Conservation (phyloP, 2,113 vertebrate species). For the Dissostichus mawsoni region DNA sequence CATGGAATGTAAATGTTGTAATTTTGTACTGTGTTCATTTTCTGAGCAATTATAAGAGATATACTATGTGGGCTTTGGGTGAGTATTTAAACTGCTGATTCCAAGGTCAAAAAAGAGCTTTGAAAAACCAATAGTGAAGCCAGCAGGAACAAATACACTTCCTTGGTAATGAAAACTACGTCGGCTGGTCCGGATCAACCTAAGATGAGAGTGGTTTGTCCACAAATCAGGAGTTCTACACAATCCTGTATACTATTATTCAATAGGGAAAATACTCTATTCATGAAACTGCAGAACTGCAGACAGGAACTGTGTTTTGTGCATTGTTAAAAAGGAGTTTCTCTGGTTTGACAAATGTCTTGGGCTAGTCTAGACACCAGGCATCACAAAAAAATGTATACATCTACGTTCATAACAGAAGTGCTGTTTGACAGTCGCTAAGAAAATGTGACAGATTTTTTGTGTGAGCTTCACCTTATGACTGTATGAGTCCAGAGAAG, state of each 20-base stretch:
- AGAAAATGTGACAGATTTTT: constrained; percentile 20
- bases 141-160: background rate
- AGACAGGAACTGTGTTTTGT: background rate
- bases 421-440: constrained; percentile 49
- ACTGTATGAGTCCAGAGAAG: constrained; percentile 7
- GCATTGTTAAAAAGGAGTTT: background rate
- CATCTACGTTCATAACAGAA: background rate
- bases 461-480: background rate
- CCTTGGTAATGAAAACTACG: background rate
- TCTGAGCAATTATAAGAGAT: background rate
- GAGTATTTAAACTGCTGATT: background rate
- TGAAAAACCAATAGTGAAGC: background rate
- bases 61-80: no score
- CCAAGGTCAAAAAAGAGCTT: constrained; percentile 1
- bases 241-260: background rate
- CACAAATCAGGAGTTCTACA: background rate
- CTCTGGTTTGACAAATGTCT: background rate
- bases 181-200: no score
- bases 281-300: background rate
- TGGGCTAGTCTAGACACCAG: background rate
- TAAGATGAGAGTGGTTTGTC: background rate
- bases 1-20: background rate
- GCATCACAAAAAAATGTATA: constrained; percentile 9
- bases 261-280: background rate
- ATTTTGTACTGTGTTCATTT: background rate